Evolutionary conservation across 1,140 invertebrate genomes (phyloP), one percentile per base, ranked within the genome.

Genomic region (Camponotus vicinus): DNA sequence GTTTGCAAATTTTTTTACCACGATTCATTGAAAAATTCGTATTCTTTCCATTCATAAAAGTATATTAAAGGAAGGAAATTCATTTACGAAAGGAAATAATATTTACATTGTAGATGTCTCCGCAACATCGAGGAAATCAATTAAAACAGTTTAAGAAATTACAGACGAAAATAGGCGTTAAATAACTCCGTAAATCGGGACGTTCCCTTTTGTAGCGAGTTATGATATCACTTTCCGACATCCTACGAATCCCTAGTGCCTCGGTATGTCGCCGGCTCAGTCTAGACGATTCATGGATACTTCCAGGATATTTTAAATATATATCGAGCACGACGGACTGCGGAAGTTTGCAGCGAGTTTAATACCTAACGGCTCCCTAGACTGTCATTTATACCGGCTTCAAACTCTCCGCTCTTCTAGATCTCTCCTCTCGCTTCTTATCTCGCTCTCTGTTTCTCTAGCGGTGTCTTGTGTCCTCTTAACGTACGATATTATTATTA

Each of bases 311-410:
- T 79, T 85, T 85, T 85, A 85, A 77, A 79, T 78, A 85, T 85
- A 85, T 76, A 85, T 85, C 83, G 83, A 85, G 83, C 75, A 78
- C 61, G 83, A 85, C 83, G 75, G 75, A 85, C 83, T 85, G 75
- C 83, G 83, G 71, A 78, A 85, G 83, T 85, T 85, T 78, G 75
- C 75, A 78, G 83, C n/a, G 83, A 85, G 83, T 85, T 85, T 85
- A 85, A 85, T 85, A 85, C 83, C 83, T 85, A 85, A 85, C 83
- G 75, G 75, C 75, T 85, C 83, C 83, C 83, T 37, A 85, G 83
- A 78, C 83, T 85, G 73, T 85, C 83, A 75, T 85, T 85, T 67
- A 85, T 85, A 79, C 75, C 21, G 11, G 34, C 79, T 83, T 21
- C 55, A 61, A 83, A 83, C 79, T 83, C 55, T 83, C 34, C 18